These are phyloP conservation scores for Notospermus geniculatus DNA, from an alignment of 1,140 invertebrate genomes.

Conservation along the genomic window DNA sequence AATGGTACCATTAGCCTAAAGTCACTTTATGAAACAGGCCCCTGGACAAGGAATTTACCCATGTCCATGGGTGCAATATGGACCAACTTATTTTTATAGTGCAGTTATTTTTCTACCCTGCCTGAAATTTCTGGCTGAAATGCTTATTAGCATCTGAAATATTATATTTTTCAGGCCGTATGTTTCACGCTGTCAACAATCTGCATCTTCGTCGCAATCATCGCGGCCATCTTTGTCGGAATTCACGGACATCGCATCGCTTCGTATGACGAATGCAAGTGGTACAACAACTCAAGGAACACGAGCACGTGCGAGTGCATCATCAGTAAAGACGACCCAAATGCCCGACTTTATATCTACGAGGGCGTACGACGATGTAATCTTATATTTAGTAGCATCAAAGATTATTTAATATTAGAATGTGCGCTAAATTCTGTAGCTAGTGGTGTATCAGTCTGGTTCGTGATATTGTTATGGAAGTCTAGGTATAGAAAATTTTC, in stretches of 20 bases:
- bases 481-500: conserved; percentile 1
- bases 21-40: no score
- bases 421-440: conserved; percentile 5
- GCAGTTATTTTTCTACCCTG: no score
- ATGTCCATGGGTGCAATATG: no score
- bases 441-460: conserved; percentile 5
- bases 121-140: no score
- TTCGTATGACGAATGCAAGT: not conserved
- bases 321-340: not conserved
- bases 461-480: conserved; percentile 2
- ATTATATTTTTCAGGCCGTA: no score
- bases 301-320: conserved; percentile 2
- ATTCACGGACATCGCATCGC: conserved; percentile 10
- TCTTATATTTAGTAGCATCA: conserved; percentile 1
- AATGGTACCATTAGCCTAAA: no score
- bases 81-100: no score
- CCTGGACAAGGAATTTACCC: no score
- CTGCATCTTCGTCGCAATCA: not conserved
- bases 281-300: not conserved
- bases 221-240: not conserved
- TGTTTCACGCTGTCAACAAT: not conserved
- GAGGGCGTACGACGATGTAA: not conserved
- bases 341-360: not conserved
- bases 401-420: conserved; percentile 10
- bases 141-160: no score